Evolutionary conservation across 2,888 invertebrate species (phyloP), one percentile per base, ranked within the genome.

Genomic region (Apocheima hispidaria): DNA sequence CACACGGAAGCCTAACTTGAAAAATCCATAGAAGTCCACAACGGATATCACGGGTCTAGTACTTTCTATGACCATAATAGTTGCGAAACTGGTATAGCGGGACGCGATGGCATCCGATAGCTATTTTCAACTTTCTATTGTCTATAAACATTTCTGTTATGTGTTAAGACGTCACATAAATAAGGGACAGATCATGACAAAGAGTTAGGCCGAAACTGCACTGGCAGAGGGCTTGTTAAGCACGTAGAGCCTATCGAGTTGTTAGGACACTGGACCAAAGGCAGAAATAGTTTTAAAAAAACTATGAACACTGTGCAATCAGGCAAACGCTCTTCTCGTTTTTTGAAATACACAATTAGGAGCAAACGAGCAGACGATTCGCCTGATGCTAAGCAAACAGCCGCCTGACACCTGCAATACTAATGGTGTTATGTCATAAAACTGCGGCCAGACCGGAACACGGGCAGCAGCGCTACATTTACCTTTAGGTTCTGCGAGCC

Each of bases 41-140:
- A 60, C 66, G 70, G 69, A 71, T 69, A 70, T 65, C 68, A 57
- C 61, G 60, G 61, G 16, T 23, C 53, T 36, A 55, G 63, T 61
- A 83, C 88, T 88, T 88, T 88, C 88, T 86, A 82, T 79, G 78
- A 84, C 88, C 88, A 87, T 88, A 80, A 84, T 78, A 82, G 75
- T 82, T 71, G 80, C 75, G 63, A 79, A 86, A 88, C 88, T 69
- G 68, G 88, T 85, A 82, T 72, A 33, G 14, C 12, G 6, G 53
- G 58, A 57, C 70, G 66, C 36, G 16, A 71, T 69, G 71, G 63
- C 74, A 62, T 66, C 60, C 50, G 65, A 66, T 66, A 52, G 61
- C 63, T 44, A 49, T 52, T 7, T 26, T 48, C 26, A 40, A 71
- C 83, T 83, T 84, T 84, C 84, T 80, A 77, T 81, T 80, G 78